Base-by-base conservation (phyloP, 2,113 vertebrate genomes). In the Neoarius graeffei region DNA sequence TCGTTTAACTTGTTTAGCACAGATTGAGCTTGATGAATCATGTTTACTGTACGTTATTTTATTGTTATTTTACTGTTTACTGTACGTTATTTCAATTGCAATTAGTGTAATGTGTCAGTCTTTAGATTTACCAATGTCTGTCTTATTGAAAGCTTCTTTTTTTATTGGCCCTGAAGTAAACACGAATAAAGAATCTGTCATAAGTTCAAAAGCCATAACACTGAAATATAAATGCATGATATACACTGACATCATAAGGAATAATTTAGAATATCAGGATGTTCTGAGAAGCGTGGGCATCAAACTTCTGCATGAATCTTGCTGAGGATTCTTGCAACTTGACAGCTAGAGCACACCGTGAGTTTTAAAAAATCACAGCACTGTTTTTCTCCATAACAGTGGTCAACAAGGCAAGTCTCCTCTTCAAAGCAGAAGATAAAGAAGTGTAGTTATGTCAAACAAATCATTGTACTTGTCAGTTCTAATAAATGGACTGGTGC, bases 401-500 rank as follows among this genome's bases (percentile, higher is more conserved):
- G n/a, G 2, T 85, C 79, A 76, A 62, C 62, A 60, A 85, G 67
- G 27, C 6, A 42, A 57, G 69, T 27, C n/a, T 17, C 7, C 1
- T 79, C 71, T 67, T 83, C 79, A 86, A 83, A 86, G 82, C 76
- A 73, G 84, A 80, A 50, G 76, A 81, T 59, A 54, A 81, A 88
- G 67, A 56, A 84, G 81, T 84, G 82, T 60, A 86, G n/a, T 60
- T 80, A 56, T 17, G 52, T 79, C 84, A 88, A 88, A 90, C 87
- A 81, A 86, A 90, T 88, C 86, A 88, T 90, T 88, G 81, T 82
- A 56, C 87, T 88, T 86, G 89, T 90, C 87, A 81, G 81, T 90
- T 90, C 79, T 73, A 67, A 90, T 88, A 81, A 90, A 88, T 73
- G 87, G 60, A 77, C 30, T 84, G 84, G 83, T 86, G 67, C 67